Base-by-base conservation (phyloP, 2,113 vertebrate genomes). In the Papio anubis region DNA sequence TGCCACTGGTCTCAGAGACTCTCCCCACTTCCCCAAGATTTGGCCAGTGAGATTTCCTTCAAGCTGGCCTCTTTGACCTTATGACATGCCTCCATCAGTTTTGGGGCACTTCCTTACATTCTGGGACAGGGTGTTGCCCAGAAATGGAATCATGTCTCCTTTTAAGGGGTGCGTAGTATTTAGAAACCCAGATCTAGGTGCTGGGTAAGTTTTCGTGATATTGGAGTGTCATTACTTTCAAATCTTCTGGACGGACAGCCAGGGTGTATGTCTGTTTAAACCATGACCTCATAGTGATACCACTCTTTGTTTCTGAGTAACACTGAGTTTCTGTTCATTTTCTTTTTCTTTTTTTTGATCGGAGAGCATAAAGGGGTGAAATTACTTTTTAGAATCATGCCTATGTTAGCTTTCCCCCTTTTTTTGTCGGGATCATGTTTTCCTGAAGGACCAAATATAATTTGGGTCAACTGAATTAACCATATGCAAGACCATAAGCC, bases 401-500 rank as follows among this genome's bases (percentile, higher is more conserved):
- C 32, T 97, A 50, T 93, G 82, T 86, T 38, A 72, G 48, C 88
- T 94, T 91, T 64, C 9, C 27, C 27, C 23, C 8, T 38, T 38
- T 75, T 75, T 76, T 35, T 68, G 30, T 80, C 27, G 35, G 38
- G 14, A 59, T 88, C 38, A 66, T 85, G 6, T 83, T 87, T 85
- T 23, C 30, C 14, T 83, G 17, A 96, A 97, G 21, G 70, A 88
- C 35, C 52, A 92, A 73, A 93, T 87, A 92, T 40, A 92, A 80
- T 91, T 55, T 96, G 52, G 8, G 38, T 90, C 50, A 17, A 89
- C 1, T 96, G 50, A 93, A 55, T 92, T 93, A 83, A 50, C 45
- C 2, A 90, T 73, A 84, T 90, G 40, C 27, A 90, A 90, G 70
- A 85, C 14, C 23, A 76, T 78, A 75, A 2, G 27, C 21, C 5